These are phyloP conservation scores for Neoniphon sammara DNA, from an alignment of 2,797 vertebrate species.

Conservation along the genomic window DNA sequence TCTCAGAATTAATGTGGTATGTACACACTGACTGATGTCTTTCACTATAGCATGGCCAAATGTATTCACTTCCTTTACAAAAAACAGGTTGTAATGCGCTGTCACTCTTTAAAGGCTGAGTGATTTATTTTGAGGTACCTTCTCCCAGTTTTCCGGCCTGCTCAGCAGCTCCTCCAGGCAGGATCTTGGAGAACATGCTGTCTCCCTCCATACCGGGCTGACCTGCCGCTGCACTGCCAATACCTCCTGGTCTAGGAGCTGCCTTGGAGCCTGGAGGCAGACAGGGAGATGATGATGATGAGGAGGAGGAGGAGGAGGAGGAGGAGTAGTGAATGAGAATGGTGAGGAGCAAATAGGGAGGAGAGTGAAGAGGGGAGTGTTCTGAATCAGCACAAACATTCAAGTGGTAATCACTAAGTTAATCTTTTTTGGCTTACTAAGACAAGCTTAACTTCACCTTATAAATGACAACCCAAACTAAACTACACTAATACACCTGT, in stretches of 20 bases:
- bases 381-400: too few species aligned
- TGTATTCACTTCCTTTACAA: background rate
- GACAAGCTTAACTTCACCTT: too few species aligned
- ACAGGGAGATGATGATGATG: background rate
- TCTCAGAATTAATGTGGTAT: too few species aligned
- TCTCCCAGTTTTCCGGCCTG: conserved; percentile 99
- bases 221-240: conserved; percentile 83
- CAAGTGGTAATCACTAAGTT: too few species aligned
- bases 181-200: conserved; percentile 93
- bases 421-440: too few species aligned
- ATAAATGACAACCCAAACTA: too few species aligned
- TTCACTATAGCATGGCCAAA: background rate
- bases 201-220: conserved; percentile 91
- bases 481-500: too few species aligned
- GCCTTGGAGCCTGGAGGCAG: conserved; percentile 86
- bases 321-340: background rate
- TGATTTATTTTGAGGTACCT: conserved; percentile 78
- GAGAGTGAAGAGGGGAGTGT: too few species aligned
- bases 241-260: conserved; percentile 83
- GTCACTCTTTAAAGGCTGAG: background rate
- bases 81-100: background rate
- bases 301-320: background rate
- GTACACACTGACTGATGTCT: background rate
- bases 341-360: background rate
- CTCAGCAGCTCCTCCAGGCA: conserved; percentile 94